Conservation (phyloP, 37 sponge, comb jelly and placozoan species). For the Cliona cf. orientalis region DNA sequence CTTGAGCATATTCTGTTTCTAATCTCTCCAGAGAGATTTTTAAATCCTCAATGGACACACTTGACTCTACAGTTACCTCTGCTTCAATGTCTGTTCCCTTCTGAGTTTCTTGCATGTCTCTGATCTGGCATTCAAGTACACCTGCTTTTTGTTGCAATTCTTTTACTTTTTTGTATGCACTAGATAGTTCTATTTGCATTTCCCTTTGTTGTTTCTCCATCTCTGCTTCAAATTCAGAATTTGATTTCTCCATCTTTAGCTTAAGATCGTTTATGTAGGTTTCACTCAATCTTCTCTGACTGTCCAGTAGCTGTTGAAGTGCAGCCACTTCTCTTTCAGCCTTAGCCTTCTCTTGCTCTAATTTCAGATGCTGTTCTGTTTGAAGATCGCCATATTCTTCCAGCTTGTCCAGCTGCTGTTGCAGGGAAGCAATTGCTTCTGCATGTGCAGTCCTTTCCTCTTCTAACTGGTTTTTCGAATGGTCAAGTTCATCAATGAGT, state of each 20-base stretch:
- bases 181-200: not conserved
- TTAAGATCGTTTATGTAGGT: conserved; percentile 9
- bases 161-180: too few species aligned
- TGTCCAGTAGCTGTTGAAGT: not conserved
- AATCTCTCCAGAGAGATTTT: too few species aligned
- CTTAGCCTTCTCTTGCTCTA: conserved; percentile 19
- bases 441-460: not conserved
- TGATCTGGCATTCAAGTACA: too few species aligned
- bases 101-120: too few species aligned
- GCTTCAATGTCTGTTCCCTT: too few species aligned
- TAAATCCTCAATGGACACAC: too few species aligned
- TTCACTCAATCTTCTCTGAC: conserved; percentile 4
- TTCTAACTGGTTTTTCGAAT: not conserved
- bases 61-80: too few species aligned
- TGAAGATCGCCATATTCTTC: conserved; percentile 10
- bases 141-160: too few species aligned
- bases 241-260: not conserved
- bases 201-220: not conserved
- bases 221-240: not conserved
- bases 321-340: not conserved
- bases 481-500: conserved; percentile 9
- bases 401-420: not conserved
- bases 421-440: not conserved
- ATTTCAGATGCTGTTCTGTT: not conserved
- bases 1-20: too few species aligned